These are phyloP conservation scores for Enoplosus armatus DNA, from an alignment of 2,797 vertebrate species.

Conservation along the genomic window DNA sequence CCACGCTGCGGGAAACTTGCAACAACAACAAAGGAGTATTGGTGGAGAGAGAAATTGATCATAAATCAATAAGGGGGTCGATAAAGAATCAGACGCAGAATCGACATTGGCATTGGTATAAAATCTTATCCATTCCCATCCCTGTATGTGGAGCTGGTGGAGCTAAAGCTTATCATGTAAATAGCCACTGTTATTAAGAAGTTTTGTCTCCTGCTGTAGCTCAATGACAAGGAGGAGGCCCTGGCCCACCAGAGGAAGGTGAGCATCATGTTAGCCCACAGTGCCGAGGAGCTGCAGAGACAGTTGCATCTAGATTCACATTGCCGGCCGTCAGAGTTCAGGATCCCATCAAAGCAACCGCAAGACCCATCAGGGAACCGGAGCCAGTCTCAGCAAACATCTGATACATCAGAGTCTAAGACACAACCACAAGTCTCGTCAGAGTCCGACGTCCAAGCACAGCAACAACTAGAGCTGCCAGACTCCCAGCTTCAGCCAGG, in stretches of 20 bases:
- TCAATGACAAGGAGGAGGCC: constrained; percentile 94
- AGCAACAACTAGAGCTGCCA: neutral
- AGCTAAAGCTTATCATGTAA: neutral
- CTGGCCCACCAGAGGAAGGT: constrained; percentile 96
- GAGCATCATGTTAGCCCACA: constrained; percentile 92
- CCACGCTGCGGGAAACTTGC: too few relatives aligned
- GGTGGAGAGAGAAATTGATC: too few relatives aligned
- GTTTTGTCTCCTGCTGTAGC: constrained; percentile 76
- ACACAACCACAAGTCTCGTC: neutral
- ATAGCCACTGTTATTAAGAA: neutral
- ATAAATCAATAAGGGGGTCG: too few relatives aligned
- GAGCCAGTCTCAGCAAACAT: constrained; percentile 9
- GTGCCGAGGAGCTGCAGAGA: constrained; percentile 84
- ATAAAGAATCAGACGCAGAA: too few relatives aligned
- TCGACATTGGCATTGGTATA: neutral
- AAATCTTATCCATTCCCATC: neutral
- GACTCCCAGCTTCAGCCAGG: neutral
- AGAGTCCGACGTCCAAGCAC: neutral
- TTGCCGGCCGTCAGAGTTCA: neutral
- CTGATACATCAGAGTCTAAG: neutral
- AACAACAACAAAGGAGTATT: too few relatives aligned
- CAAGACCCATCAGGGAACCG: neutral
- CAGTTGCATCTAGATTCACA: constrained; percentile 58
- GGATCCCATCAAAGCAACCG: constrained; percentile 1
- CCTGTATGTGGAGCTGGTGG: neutral